Evolutionary conservation across 2,888 invertebrate genomes (phyloP), one percentile per base, ranked within the genome.

Genomic region (Busseola fusca): DNA sequence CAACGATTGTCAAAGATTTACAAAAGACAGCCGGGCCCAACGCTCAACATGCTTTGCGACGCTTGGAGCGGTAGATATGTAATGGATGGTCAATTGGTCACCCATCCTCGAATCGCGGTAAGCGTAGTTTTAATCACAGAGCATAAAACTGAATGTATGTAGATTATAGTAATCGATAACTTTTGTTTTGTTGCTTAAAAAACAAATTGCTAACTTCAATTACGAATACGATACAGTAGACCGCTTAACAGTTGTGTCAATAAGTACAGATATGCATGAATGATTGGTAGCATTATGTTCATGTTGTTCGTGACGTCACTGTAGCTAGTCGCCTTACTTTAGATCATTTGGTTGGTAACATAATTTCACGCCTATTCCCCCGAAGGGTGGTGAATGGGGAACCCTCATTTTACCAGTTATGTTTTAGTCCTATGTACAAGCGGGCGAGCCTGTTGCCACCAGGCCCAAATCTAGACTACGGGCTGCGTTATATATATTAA

Each of bases 201-300:
- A 78, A 67, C 54, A 64, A 34, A 50, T 57, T 12, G 30, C 45
- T 64, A 45, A 45, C 54, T 63, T 59, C n/a, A 52, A 59, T 64
- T 57, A 68, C 65, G 68, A 54, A 48, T 27, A 58, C n/a, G 2
- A n/a, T n/a, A n/a, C n/a, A n/a, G 70, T 37, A 42, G 40, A 59
- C 18, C 3, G 25, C 25, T 16, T 21, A 48, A 50, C 62, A 81
- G 67, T 57, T 81, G 77, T 63, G 54, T 65, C 63, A 71, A 66
- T 58, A 72, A 25, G 16, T 45, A 64, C 64, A 50, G 40, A 64
- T 74, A 50, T 52, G 68, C 50, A 68, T 40, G 27, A 58, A 64
- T 57, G 21, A 69, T 58, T 58, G 18, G 16, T 52, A 34, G 30
- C 30, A 60, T 67, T 64, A 64, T 80, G n/a, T 37, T 37, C 37